Conservation (phyloP, 2,888 invertebrate genomes). For the Allolobophora icterica region DNA sequence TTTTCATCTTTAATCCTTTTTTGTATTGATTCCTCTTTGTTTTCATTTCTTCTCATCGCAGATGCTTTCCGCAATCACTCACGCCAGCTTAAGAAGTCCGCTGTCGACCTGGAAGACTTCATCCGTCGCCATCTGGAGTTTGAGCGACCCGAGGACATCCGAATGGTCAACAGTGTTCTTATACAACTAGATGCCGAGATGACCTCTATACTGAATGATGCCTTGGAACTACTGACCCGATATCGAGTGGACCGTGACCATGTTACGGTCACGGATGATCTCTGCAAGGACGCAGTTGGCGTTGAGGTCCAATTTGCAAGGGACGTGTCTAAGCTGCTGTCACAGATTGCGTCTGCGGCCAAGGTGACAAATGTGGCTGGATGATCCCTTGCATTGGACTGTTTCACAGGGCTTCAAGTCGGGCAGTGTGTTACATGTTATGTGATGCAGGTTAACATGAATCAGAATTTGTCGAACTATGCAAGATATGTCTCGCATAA, state of each 20-base stretch:
- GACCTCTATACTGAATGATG: background rate
- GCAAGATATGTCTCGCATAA: background rate
- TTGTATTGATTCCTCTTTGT: background rate
- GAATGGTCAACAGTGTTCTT: conserved; percentile 10
- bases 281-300: background rate
- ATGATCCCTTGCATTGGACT: conserved; percentile 12
- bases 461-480: too few species aligned
- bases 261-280: background rate
- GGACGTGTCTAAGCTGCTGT: conserved; percentile 13
- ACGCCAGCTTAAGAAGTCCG: background rate
- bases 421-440: background rate
- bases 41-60: background rate
- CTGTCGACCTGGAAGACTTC: conserved; percentile 19
- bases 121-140: conserved; percentile 22
- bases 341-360: background rate
- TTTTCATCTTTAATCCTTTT: background rate
- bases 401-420: background rate
- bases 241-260: background rate
- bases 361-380: conserved; percentile 12
- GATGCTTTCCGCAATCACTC: conserved; percentile 3
- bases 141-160: conserved; percentile 8
- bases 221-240: background rate
- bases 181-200: conserved; percentile 18
- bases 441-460: background rate
- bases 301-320: background rate